phyloP scores from a whole-genome alignment of 2,888 invertebrate species.

The Callyntrura guangdongensis region DNA sequence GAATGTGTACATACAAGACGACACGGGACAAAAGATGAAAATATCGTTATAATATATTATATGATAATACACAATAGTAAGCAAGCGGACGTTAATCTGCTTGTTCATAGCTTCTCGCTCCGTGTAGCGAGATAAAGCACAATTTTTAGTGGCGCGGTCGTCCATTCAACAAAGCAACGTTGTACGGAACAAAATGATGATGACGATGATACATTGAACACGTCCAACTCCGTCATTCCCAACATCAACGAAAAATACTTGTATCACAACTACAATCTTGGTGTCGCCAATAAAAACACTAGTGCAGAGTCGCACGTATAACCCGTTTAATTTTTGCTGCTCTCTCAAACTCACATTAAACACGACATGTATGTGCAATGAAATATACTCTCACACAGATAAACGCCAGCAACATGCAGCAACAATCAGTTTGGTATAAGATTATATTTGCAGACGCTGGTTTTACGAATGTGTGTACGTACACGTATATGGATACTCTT shows the following conservation, averaged over 20 bases:
- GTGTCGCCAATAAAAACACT: conserved; percentile 59
- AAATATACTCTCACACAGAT: background rate
- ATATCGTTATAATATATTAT: background rate
- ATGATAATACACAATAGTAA: background rate
- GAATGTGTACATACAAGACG: conserved; percentile 1
- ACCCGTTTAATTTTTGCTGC: conserved; percentile 51
- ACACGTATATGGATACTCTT: background rate
- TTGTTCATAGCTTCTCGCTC: background rate
- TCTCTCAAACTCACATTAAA: background rate
- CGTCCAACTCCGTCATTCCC: conserved; percentile 4
- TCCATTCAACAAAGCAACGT: conserved; percentile 6
- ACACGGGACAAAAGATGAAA: conserved; percentile 8
- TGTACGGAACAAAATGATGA: background rate
- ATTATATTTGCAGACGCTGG: background rate
- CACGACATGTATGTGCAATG: too few relatives aligned
- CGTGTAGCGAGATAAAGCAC: background rate
- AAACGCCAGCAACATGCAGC: too few relatives aligned
- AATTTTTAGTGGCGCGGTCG: background rate
- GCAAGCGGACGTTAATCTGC: background rate
- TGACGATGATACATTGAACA: conserved; percentile 29
- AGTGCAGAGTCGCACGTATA: background rate
- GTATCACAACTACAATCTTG: conserved; percentile 38
- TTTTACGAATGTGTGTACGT: background rate
- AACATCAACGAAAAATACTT: background rate
- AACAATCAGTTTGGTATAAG: background rate